A percentile compares a stretch with the other conserved stretches of the same genome.
These are phyloP conservation scores for Gymnocypris eckloni DNA, from an alignment of 2,797 vertebrate genomes.

Conservation along the genomic window DNA sequence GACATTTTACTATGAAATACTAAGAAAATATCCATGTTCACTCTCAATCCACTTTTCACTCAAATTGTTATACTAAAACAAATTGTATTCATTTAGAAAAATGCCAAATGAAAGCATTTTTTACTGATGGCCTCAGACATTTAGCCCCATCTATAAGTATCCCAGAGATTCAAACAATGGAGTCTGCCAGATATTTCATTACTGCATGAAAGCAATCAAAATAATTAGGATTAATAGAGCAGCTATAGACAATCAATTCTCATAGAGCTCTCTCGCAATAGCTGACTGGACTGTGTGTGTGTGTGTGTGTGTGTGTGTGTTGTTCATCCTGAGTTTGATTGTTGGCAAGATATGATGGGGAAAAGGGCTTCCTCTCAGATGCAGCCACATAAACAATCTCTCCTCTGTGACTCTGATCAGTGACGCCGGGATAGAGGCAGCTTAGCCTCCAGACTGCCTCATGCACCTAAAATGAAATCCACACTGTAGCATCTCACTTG, in stretches of 20 bases:
- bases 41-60: neutral
- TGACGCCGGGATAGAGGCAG: slow-evolving; percentile 21
- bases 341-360: slow-evolving; percentile 16
- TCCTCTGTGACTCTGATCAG: slow-evolving; percentile 14
- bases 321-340: slow-evolving; percentile 26
- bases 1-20: neutral
- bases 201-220: slow-evolving; percentile 27
- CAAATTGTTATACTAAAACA: neutral
- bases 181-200: slow-evolving; percentile 18
- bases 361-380: slow-evolving; percentile 18
- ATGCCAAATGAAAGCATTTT: neutral
- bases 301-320: neutral
- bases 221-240: slow-evolving; percentile 43
- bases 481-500: slow-evolving; percentile 28
- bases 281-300: neutral
- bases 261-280: neutral
- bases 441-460: slow-evolving; percentile 30
- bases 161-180: neutral
- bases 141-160: slow-evolving; percentile 3
- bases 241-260: slow-evolving; percentile 18
- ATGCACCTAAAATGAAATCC: slow-evolving; percentile 24
- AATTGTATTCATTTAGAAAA: neutral
- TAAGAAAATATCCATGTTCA: neutral
- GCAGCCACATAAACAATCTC: slow-evolving; percentile 38
- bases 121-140: slow-evolving; percentile 1